phyloP scores from a whole-genome alignment of 2,888 invertebrate genomes.

The Plebejus melissa region DNA sequence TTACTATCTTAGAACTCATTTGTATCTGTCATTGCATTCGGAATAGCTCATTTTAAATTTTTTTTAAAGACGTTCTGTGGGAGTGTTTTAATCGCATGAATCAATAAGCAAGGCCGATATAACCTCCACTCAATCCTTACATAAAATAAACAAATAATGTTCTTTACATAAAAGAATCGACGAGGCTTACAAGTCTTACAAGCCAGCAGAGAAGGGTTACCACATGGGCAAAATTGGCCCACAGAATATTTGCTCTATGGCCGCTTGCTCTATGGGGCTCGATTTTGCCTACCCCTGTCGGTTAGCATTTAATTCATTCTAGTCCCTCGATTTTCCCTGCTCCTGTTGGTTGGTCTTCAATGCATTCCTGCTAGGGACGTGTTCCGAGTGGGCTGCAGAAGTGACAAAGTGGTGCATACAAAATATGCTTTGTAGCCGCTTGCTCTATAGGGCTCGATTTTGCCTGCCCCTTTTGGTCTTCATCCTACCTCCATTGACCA shows the following conservation, averaged over 20 bases:
- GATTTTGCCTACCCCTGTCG: too few relatives aligned
- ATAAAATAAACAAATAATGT: not conserved
- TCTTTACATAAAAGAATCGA: not conserved
- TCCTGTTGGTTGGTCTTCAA: too few relatives aligned
- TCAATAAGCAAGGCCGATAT: conserved; percentile 7
- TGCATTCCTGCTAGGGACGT: too few relatives aligned
- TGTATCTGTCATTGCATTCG: conserved; percentile 53
- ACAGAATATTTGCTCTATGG: too few relatives aligned
- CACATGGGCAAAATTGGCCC: too few relatives aligned
- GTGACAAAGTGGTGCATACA: too few relatives aligned
- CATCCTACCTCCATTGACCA: not conserved
- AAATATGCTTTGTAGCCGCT: too few relatives aligned
- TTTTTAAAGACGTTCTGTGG: conserved; percentile 41
- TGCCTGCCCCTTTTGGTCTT: not conserved
- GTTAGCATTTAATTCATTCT: not conserved
- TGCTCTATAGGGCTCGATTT: not conserved
- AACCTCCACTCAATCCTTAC: not conserved
- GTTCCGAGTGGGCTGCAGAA: too few relatives aligned
- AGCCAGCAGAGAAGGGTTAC: too few relatives aligned
- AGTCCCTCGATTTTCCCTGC: too few relatives aligned
- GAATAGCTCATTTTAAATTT: conserved; percentile 41
- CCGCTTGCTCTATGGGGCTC: too few relatives aligned
- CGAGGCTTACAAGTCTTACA: too few relatives aligned
- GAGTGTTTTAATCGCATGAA: conserved; percentile 13
- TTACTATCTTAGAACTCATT: conserved; percentile 43